Conservation (phyloP, 1,140 invertebrate species). For the Whitmania pigra region DNA sequence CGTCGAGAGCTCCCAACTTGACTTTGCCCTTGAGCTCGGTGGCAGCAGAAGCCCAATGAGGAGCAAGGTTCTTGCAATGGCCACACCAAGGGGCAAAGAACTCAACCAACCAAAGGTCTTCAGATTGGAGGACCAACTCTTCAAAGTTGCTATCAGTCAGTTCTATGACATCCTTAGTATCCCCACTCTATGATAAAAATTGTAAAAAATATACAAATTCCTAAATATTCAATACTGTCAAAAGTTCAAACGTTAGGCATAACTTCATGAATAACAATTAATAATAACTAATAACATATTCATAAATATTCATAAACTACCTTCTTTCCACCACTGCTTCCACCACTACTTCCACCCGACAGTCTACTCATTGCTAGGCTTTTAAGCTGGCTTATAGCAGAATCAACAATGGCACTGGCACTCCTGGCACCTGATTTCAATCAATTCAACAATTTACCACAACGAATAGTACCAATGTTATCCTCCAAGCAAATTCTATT, state of each 20-base stretch:
- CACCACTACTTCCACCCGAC: slow-evolving; percentile 31
- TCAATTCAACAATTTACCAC: not conserved
- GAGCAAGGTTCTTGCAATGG: slow-evolving; percentile 85
- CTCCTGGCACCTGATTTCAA: slow-evolving; percentile 53
- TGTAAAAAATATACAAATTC: no score
- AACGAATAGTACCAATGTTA: not conserved
- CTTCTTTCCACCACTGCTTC: slow-evolving; percentile 31
- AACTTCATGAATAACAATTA: no score
- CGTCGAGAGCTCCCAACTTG: slow-evolving; percentile 89
- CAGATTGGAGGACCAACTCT: slow-evolving; percentile 69
- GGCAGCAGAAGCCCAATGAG: slow-evolving; percentile 86
- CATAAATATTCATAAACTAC: slow-evolving; percentile 29
- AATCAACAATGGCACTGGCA: slow-evolving; percentile 71
- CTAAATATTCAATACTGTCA: no score
- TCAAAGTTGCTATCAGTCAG: slow-evolving; percentile 90
- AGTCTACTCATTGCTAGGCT: slow-evolving; percentile 57
- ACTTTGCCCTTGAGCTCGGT: slow-evolving; percentile 79
- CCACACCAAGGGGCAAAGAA: slow-evolving; percentile 76
- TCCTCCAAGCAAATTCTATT: not conserved
- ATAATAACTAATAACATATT: slow-evolving; percentile 14
- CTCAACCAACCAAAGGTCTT: slow-evolving; percentile 89
- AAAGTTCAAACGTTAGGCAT: no score
- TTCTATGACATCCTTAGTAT: slow-evolving; percentile 68
- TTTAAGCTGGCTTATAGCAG: slow-evolving; percentile 57
- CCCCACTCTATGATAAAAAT: slow-evolving; percentile 33